Base-by-base conservation (phyloP, 1,140 invertebrate species). In the Drosophila lowei region DNA sequence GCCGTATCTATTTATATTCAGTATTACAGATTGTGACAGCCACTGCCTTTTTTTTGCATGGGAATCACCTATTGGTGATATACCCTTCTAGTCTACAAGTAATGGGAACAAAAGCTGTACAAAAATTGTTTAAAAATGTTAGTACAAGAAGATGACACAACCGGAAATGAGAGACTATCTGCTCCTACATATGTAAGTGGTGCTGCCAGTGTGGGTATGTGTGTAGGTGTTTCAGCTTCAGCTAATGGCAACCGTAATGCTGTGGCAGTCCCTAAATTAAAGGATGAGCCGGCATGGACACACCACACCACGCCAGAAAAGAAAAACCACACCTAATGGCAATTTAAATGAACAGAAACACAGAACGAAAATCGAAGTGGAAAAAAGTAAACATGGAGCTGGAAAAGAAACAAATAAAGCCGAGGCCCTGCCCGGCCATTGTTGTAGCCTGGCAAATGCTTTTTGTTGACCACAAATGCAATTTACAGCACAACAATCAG, bases 401-500 rank as follows among this genome's bases (percentile, higher is more conserved):
- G 38, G n/a, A 23, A 16, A 30, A 11, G 6, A 48, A 44, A 48
- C 46, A 28, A 65, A 54, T 49, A 65, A 70, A 74, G 55, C 55
- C 42, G 9, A 65, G 52, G 28, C 52, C 48, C 46, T 38, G 25
- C 34, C 41, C 46, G 43, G 25, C 34, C 34, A 38, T 38, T 38
- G 11, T 38, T 38, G 34, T 25, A 25, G 34, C 11, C 11, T 38
- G 53, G 70, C 42, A 60, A 63, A 63, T 61, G 62, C 66, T 68
- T 71, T 79, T 70, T 85, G 60, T 71, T 61, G 64, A 67, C 73
- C 81, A 61, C 81, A 86, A 85, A 86, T 85, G 81, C 83, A 85
- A 85, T 85, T 86, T 77, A 85, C 73, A 86, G 72, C 57, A 59
- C 68, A 77, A 80, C 70, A 85, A 86, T 78, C 81, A 58, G 77